A percentile compares a stretch with the other conserved stretches of the same genome.
Conservation (phyloP, 2,888 invertebrate genomes). For the Dorcus parallelipipedus region DNA sequence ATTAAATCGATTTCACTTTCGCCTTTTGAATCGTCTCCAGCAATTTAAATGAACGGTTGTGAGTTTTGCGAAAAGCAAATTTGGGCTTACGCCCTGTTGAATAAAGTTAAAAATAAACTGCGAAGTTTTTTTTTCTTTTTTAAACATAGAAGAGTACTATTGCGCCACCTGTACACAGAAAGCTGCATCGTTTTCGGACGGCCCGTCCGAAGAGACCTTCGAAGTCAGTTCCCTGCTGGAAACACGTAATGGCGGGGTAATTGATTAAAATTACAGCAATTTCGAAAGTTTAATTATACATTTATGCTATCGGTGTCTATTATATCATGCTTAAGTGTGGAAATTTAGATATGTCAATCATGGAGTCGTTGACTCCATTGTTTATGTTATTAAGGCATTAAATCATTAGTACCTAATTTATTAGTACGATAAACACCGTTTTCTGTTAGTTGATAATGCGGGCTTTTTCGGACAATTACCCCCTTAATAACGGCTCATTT, state of each 20-base stretch:
- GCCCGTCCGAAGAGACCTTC: constrained; percentile 6
- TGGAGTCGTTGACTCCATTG: constrained; percentile 5
- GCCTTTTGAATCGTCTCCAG: too few species aligned
- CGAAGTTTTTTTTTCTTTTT: too few species aligned
- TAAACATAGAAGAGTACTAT: too few species aligned
- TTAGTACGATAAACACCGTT: constrained; percentile 18
- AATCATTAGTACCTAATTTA: constrained; percentile 29
- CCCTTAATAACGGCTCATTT: constrained; percentile 7
- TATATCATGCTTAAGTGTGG: constrained; percentile 40
- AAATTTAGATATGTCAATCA: constrained; percentile 46
- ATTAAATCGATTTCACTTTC: too few species aligned
- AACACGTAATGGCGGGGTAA: constrained; percentile 30
- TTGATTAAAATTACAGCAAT: constrained; percentile 49
- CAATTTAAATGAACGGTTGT: too few species aligned
- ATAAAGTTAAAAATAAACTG: too few species aligned
- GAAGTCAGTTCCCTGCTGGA: constrained; percentile 18
- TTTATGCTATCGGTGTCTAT: constrained; percentile 42
- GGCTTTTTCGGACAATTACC: constrained; percentile 6
- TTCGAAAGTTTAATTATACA: constrained; percentile 45
- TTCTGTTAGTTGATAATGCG: constrained; percentile 2
- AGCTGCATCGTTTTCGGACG: neutral
- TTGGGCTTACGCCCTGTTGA: too few species aligned
- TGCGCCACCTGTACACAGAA: constrained; percentile 6
- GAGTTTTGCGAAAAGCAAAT: too few species aligned
- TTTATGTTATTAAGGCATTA: constrained; percentile 39